phyloP scores from a whole-genome alignment of 1,140 invertebrate genomes.

The Zelostemma sp. region DNA sequence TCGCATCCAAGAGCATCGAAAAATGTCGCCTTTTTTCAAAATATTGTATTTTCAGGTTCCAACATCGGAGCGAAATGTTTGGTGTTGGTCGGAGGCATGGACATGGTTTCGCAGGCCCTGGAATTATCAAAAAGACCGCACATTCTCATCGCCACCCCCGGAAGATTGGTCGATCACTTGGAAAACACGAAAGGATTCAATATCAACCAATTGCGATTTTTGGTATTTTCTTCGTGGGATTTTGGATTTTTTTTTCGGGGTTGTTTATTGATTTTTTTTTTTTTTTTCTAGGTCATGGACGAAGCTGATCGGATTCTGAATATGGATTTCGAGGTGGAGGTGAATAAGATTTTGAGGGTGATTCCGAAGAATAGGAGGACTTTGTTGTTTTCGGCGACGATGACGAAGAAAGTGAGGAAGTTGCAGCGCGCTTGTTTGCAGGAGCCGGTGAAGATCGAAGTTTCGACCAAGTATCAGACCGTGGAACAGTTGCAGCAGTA shows the following conservation, averaged over 20 bases:
- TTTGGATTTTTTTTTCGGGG: neutral
- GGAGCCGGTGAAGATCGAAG: conserved; percentile 95
- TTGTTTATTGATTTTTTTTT: neutral
- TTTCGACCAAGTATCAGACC: conserved; percentile 97
- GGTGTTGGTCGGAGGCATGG: conserved; percentile 98
- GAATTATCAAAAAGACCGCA: conserved; percentile 95
- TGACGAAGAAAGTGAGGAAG: conserved; percentile 99
- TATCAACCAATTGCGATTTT: conserved; percentile 87
- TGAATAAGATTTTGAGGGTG: conserved; percentile 95
- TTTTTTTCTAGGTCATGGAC: conserved; percentile 82
- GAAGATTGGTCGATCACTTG: conserved; percentile 89
- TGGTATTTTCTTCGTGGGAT: conserved; percentile 70
- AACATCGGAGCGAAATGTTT: conserved; percentile 94
- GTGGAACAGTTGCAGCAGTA: conserved; percentile 96
- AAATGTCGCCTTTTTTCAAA: no score
- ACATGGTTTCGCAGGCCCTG: conserved; percentile 94
- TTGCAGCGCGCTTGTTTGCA: conserved; percentile 93
- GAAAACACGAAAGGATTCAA: conserved; percentile 96
- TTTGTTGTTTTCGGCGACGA: conserved; percentile 95
- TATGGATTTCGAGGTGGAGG: conserved; percentile 96
- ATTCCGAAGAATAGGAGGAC: conserved; percentile 91
- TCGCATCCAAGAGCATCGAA: no score
- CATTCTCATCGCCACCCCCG: conserved; percentile 94
- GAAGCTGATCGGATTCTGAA: conserved; percentile 96
- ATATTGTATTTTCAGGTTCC: conserved; percentile 72